Percentiles rank a stretch among this genome's conserved stretches.
Evolutionary conservation across 2,888 invertebrate genomes (phyloP).

Genomic region (Dasysyrphus albostriatus): DNA sequence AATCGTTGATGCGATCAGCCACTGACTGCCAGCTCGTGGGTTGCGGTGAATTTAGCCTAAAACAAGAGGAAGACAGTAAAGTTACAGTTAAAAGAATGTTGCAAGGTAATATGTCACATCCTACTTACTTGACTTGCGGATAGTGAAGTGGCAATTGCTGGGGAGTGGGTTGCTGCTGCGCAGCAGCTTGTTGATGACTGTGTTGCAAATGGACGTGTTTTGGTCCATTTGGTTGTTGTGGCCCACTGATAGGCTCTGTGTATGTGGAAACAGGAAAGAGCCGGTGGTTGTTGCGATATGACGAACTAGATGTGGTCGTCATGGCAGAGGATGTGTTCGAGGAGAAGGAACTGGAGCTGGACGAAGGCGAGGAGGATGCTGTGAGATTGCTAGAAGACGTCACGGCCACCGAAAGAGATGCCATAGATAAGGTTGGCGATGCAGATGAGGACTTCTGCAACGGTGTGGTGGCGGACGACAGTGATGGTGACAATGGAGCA

Average conservation of each 20-base stretch:
- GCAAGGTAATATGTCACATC: constrained; percentile 33
- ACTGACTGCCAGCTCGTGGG: constrained; percentile 85
- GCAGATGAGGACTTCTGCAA: constrained; percentile 62
- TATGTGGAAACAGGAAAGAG: constrained; percentile 89
- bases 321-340: constrained; percentile 63
- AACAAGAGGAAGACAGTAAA: constrained; percentile 29
- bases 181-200: constrained; percentile 78
- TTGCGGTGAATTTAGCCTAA: constrained; percentile 77
- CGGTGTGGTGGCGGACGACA: constrained; percentile 39
- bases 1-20: constrained; percentile 87
- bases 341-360: constrained; percentile 67
- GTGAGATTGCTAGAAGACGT: constrained; percentile 55
- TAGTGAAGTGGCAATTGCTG: constrained; percentile 71
- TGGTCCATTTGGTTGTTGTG: constrained; percentile 35
- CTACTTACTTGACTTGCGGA: constrained; percentile 74
- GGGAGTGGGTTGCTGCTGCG: constrained; percentile 58
- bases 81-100: constrained; percentile 36
- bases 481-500: constrained; percentile 64
- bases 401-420: constrained; percentile 66
- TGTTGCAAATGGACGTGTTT: constrained; percentile 72
- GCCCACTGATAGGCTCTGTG: constrained; percentile 84
- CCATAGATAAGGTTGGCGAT: constrained; percentile 61
- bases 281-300: constrained; percentile 84
- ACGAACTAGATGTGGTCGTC: constrained; percentile 75
- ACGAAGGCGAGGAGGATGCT: constrained; percentile 66